Conservation (phyloP, 2,888 invertebrate genomes). For the Dolomedes plantarius region DNA sequence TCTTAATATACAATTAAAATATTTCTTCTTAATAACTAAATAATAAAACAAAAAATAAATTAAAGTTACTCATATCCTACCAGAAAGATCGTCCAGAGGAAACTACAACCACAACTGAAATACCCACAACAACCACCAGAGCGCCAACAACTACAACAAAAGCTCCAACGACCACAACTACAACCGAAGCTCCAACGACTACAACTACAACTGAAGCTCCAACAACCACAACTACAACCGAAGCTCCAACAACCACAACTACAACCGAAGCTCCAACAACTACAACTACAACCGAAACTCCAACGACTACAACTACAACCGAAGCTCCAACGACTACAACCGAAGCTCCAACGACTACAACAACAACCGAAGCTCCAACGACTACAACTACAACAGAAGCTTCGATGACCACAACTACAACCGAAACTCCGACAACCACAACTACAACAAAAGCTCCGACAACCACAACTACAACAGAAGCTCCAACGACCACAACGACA, state of each 20-base stretch:
- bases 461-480: neutral
- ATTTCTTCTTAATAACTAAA: no score
- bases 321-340: constrained; percentile 2
- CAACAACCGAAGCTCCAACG: neutral
- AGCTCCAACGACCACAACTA: neutral
- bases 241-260: neutral
- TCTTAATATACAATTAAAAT: no score
- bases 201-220: neutral
- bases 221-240: constrained; percentile 6
- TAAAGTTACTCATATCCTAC: no score
- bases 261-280: neutral
- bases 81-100: neutral
- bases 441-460: neutral
- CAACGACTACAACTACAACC: no score
- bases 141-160: constrained; percentile 2
- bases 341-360: neutral
- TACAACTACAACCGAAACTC: neutral
- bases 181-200: neutral
- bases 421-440: neutral
- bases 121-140: neutral
- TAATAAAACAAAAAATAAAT: no score
- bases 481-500: neutral
- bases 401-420: constrained; percentile 1
- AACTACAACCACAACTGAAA: neutral
- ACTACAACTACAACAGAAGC: constrained; percentile 10